Evolutionary conservation across 2,888 invertebrate species (phyloP), one percentile per base, ranked within the genome.

Genomic region (Aleiodes testaceus): DNA sequence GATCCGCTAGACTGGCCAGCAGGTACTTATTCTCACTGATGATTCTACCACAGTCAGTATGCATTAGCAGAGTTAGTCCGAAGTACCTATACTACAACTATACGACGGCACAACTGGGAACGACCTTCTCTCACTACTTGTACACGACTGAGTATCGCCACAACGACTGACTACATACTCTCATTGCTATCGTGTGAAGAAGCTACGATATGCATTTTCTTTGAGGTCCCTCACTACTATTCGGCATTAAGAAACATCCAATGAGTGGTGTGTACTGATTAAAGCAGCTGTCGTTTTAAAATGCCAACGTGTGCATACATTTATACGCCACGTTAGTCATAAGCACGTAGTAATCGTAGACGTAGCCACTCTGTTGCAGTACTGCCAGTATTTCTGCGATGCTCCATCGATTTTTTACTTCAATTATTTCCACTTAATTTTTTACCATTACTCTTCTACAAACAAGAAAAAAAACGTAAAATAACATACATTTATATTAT

Each of bases 81-180:
- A 55, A 26, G 26, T 22, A 22, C 26, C 36, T 63, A 45, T 9
- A 59, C 26, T 5, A 26, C 26, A 26, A 26, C 26, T 3, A 26
- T 26, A 26, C 26, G 26, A 36, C 36, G 30, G 59, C 65, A 49
- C 65, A 30, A 55, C 30, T 55, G 55, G 36, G 36, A 20, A 44
- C 63, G 64, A 52, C 69, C 64, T 69, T 69, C 64, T 53, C 44
- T 22, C 52, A 36, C 36, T 59, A 14, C 36, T 36, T 59, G 59
- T 59, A 59, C 42, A 42, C n/a, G n/a, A n/a, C 59, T 3, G 7
- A 36, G 36, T 42, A 36, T 18, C 59, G 9, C 36, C 9, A 36
- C 16, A 59, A 59, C 59, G 36, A 42, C 36, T 42, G 36, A 36
- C 26, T 26, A 26, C 26, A 5, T 0, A 26, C 36, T 16, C 36